phyloP scores from a whole-genome alignment of 2,888 invertebrate genomes.

The Rhamphomyia laevipes region DNA sequence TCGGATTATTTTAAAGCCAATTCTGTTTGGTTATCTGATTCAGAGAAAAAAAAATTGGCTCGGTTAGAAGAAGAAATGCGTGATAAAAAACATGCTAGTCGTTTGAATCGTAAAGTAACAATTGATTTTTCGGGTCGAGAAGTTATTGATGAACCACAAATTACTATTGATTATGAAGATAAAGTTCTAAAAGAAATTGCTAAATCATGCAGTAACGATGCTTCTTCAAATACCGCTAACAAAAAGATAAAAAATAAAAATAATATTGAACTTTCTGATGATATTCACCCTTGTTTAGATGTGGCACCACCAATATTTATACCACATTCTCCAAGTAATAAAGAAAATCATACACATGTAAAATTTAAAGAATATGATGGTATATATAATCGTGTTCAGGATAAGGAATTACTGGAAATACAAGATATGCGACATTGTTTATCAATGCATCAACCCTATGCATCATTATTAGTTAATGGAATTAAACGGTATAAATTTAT shows the following conservation, averaged over 20 bases:
- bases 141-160: conserved; percentile 40
- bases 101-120: conserved; percentile 54
- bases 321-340: background rate
- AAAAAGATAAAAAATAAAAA: conserved; percentile 20
- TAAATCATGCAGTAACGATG: conserved; percentile 20
- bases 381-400: conserved; percentile 51
- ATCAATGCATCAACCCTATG: conserved; percentile 95
- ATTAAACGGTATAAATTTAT: conserved; percentile 60
- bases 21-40: conserved; percentile 69
- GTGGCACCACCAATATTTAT: conserved; percentile 17
- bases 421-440: conserved; percentile 77
- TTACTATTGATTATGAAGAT: conserved; percentile 34
- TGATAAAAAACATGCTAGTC: conserved; percentile 55
- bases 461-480: conserved; percentile 80
- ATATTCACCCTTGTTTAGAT: conserved; percentile 22
- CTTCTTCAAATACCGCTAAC: conserved; percentile 21
- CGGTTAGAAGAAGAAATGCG: conserved; percentile 55
- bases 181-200: conserved; percentile 34
- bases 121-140: conserved; percentile 64
- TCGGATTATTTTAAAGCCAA: conserved; percentile 79
- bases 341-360: background rate
- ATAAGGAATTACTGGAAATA: conserved; percentile 68
- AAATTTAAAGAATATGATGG: conserved; percentile 23
- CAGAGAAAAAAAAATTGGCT: conserved; percentile 54
- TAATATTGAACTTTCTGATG: conserved; percentile 7